Evolutionary conservation across 2,888 invertebrate species (phyloP).

Genomic region (Chrysolina oricalcia): DNA sequence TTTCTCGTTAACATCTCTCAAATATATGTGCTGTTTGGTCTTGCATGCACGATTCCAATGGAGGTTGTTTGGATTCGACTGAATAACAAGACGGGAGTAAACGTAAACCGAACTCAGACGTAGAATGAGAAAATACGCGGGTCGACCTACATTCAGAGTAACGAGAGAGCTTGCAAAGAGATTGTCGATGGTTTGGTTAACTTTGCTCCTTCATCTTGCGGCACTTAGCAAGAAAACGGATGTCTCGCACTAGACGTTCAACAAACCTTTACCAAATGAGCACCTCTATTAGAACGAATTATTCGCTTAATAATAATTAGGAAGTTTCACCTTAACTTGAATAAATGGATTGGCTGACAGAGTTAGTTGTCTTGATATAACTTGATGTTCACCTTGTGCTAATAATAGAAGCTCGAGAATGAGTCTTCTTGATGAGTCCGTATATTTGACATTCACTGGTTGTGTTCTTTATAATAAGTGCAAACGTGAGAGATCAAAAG

Average conservation of each 20-base stretch:
- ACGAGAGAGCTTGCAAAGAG: conserved; percentile 40
- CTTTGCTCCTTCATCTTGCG: conserved; percentile 55
- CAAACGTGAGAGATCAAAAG: no score
- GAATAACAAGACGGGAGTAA: conserved; percentile 31
- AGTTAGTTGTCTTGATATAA: not conserved
- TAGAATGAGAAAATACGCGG: conserved; percentile 32
- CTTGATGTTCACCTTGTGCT: not conserved
- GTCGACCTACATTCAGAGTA: conserved; percentile 35
- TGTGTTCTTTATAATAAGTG: no score
- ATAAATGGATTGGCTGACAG: conserved; percentile 20
- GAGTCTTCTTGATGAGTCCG: no score
- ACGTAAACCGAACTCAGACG: conserved; percentile 32
- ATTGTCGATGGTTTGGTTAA: conserved; percentile 51
- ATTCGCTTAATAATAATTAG: conserved; percentile 45
- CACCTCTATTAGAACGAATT: conserved; percentile 44
- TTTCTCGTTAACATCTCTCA: not conserved
- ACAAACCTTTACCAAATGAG: conserved; percentile 38
- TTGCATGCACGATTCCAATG: not conserved
- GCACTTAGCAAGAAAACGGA: conserved; percentile 45
- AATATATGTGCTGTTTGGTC: not conserved
- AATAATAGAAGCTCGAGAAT: no score
- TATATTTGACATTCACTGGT: no score
- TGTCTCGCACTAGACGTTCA: conserved; percentile 31
- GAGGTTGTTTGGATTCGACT: not conserved
- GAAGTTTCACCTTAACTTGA: conserved; percentile 35